A percentile compares a stretch with the other conserved stretches of the same genome.
phyloP scores from a whole-genome alignment of 2,113 vertebrate species.

The Gambusia holbrooki region DNA sequence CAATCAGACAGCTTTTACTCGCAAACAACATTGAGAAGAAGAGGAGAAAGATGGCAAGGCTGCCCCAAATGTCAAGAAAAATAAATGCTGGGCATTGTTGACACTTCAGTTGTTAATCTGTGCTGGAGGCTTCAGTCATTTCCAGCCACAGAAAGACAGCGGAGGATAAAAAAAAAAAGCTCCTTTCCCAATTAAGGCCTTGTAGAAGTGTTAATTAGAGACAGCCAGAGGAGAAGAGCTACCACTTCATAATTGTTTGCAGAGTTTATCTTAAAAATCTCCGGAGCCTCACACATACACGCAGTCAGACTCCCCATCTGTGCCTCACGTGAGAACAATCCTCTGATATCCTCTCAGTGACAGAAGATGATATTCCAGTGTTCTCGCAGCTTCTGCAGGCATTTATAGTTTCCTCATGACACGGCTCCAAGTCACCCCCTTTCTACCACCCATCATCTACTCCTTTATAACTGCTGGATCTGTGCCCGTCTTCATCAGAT shows the following conservation, averaged over 20 bases:
- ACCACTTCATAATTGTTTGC: conserved; percentile 89
- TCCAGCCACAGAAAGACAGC: conserved; percentile 42
- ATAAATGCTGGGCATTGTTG: background rate
- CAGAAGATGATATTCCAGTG: conserved; percentile 72
- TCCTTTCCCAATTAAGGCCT: conserved; percentile 71
- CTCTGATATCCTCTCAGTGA: conserved; percentile 71
- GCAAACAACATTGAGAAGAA: conserved; percentile 14
- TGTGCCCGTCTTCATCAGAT: conserved; percentile 59
- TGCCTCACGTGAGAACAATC: conserved; percentile 81
- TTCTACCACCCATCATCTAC: background rate
- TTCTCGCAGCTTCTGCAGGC: conserved; percentile 68
- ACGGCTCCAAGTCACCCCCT: conserved; percentile 33
- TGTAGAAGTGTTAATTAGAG: conserved; percentile 88
- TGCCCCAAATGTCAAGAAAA: conserved; percentile 8
- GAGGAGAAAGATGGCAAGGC: background rate
- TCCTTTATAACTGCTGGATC: conserved; percentile 39
- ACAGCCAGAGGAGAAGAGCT: conserved; percentile 81
- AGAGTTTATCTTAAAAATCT: conserved; percentile 83
- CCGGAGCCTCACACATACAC: conserved; percentile 67
- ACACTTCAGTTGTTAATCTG: conserved; percentile 39
- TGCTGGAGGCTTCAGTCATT: conserved; percentile 28
- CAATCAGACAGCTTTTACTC: conserved; percentile 58
- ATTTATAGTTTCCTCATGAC: conserved; percentile 76
- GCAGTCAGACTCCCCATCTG: conserved; percentile 65
- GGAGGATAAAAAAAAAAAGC: conserved; percentile 33